Percentiles rank a stretch among this genome's conserved stretches.
Evolutionary conservation across 2,113 vertebrate genomes (phyloP).

Genomic region (Apus apus): DNA sequence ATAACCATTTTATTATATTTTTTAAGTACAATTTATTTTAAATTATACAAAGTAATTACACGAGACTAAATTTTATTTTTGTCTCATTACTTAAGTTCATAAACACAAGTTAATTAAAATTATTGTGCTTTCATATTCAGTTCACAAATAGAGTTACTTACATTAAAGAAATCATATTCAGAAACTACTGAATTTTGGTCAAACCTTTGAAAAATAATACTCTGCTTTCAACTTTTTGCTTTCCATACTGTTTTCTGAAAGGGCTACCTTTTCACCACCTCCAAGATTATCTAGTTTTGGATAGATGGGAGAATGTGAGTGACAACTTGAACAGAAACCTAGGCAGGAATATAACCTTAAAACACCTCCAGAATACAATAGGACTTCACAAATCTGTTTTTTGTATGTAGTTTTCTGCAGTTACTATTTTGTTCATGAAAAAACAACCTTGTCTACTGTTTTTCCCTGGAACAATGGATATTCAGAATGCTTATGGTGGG

Average conservation of each 20-base stretch:
- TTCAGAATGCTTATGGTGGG: neutral
- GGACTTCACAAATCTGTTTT: neutral
- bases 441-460: neutral
- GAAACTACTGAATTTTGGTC: neutral
- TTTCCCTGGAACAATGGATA: neutral
- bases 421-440: neutral
- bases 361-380: neutral
- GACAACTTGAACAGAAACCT: neutral
- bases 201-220: neutral
- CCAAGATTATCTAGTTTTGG: neutral
- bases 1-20: neutral
- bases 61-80: neutral
- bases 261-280: neutral
- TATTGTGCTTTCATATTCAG: neutral
- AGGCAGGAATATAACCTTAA: neutral
- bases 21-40: neutral
- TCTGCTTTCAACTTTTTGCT: neutral
- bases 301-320: neutral
- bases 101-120: neutral
- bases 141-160: neutral
- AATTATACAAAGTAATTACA: neutral
- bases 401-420: neutral
- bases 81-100: neutral
- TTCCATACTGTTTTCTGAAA: neutral
- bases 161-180: neutral